Evolutionary conservation across 2,888 invertebrate genomes (phyloP).

Genomic region (Catocala fraxini): DNA sequence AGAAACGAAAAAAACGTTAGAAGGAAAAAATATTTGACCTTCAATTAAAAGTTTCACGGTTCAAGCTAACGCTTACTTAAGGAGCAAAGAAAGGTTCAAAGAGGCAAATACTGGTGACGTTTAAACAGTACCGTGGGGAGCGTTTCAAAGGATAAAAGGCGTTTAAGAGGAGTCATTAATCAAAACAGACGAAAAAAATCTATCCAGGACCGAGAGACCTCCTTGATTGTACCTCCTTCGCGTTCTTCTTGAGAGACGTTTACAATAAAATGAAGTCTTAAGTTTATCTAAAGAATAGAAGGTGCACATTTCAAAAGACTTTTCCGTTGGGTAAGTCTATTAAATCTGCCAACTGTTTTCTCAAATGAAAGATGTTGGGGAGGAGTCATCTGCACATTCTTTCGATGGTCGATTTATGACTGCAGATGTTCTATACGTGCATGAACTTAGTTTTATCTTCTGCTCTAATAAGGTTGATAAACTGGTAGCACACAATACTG

Average conservation of each 20-base stretch:
- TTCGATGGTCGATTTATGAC: not conserved
- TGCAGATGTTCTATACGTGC: too few species aligned
- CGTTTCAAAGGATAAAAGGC: conserved; percentile 48
- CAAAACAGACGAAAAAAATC: conserved; percentile 49
- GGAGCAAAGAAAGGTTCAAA: conserved; percentile 41
- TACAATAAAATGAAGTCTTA: not conserved
- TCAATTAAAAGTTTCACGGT: conserved; percentile 50
- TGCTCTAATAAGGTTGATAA: too few species aligned
- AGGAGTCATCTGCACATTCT: not conserved
- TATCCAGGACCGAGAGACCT: conserved; percentile 21
- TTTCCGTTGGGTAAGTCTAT: not conserved
- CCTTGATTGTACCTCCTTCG: conserved; percentile 34
- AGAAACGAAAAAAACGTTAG: conserved; percentile 6
- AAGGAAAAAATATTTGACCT: conserved; percentile 38
- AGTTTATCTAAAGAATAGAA: not conserved
- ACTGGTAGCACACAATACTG: too few species aligned
- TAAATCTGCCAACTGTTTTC: not conserved
- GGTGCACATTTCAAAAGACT: not conserved
- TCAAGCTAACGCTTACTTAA: conserved; percentile 49
- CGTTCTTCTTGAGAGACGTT: conserved; percentile 18
- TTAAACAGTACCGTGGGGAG: not conserved
- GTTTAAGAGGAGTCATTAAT: conserved; percentile 55
- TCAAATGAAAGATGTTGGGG: not conserved
- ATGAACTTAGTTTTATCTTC: too few species aligned
- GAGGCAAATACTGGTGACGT: not conserved